These are phyloP conservation scores for Egretta garzetta DNA, from an alignment of 2,113 vertebrate genomes.

Conservation along the genomic window DNA sequence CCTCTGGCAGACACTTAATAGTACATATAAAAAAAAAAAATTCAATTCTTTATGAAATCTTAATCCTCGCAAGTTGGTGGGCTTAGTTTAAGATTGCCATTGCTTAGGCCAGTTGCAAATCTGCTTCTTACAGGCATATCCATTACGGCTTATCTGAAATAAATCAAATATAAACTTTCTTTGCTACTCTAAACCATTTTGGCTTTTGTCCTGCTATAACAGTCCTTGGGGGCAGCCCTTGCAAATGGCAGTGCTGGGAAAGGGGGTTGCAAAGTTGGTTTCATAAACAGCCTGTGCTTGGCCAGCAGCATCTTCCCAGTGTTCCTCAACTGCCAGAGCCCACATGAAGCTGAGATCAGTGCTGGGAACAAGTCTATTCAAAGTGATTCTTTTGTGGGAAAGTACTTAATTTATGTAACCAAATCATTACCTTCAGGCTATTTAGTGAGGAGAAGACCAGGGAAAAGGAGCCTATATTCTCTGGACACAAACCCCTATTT, in stretches of 20 bases:
- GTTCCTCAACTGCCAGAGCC: background rate
- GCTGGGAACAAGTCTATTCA: background rate
- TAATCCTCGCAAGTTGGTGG: background rate
- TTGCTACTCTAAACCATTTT: background rate
- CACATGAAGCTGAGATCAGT: background rate
- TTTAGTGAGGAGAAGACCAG: background rate
- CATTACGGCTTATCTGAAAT: background rate
- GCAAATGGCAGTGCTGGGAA: background rate
- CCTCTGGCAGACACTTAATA: background rate
- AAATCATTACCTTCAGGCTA: background rate
- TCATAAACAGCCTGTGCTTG: background rate
- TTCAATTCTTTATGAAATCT: background rate
- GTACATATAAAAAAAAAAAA: background rate
- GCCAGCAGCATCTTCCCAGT: background rate
- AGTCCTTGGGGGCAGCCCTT: background rate
- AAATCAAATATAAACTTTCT: background rate
- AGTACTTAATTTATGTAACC: background rate
- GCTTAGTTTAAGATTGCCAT: background rate
- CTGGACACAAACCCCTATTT: background rate
- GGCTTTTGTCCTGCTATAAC: background rate
- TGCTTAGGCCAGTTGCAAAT: background rate
- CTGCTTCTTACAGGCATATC: background rate
- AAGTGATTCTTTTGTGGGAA: background rate
- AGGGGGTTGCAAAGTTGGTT: background rate
- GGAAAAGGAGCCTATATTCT: background rate